phyloP scores from a whole-genome alignment of 2,888 invertebrate genomes.

The Brenthis hecate region DNA sequence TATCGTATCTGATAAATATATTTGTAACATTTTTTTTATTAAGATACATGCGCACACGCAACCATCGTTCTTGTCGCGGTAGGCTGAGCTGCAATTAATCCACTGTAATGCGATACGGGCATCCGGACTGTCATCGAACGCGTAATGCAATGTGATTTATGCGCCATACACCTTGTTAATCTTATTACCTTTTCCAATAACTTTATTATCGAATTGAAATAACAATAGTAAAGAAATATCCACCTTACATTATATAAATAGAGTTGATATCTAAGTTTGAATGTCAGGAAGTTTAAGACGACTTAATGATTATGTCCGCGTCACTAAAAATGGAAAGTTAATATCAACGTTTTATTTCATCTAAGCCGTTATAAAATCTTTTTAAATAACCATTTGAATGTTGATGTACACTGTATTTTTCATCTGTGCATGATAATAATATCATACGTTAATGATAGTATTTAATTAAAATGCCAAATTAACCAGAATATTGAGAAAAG shows the following conservation, averaged over 20 bases:
- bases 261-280: neutral
- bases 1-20: neutral
- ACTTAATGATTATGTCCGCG: slow-evolving; percentile 71
- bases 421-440: no score
- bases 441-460: no score
- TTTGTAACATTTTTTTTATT: slow-evolving; percentile 13
- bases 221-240: slow-evolving; percentile 54
- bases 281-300: slow-evolving; percentile 73
- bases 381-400: slow-evolving; percentile 9
- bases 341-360: slow-evolving; percentile 61
- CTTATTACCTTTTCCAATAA: slow-evolving; percentile 82
- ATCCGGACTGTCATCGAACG: slow-evolving; percentile 70
- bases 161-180: slow-evolving; percentile 75
- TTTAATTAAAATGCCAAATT: no score
- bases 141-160: slow-evolving; percentile 81
- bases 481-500: no score
- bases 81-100: slow-evolving; percentile 72
- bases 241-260: slow-evolving; percentile 49
- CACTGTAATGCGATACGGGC: slow-evolving; percentile 77
- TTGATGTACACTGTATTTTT: neutral
- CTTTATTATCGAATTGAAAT: slow-evolving; percentile 68
- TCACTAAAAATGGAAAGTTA: slow-evolving; percentile 66
- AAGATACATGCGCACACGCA: slow-evolving; percentile 45
- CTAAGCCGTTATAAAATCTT: slow-evolving; percentile 56
- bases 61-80: slow-evolving; percentile 41